Base-by-base conservation (phyloP, 2,888 invertebrate species). In the Charanyca ferruginea region DNA sequence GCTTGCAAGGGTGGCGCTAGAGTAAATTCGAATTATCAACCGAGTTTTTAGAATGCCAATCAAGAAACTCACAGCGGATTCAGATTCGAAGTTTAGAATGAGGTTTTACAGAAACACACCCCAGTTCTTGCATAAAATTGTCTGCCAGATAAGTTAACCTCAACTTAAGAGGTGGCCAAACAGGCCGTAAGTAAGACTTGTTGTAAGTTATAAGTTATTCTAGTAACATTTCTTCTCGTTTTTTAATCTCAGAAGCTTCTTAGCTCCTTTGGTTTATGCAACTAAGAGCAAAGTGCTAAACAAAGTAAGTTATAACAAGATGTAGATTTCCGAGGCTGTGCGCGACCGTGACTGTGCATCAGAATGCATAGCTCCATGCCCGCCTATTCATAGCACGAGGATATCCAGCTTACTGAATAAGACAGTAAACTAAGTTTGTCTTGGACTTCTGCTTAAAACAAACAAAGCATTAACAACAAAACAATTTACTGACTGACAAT, bases 311-410 rank as follows among this genome's bases (percentile, higher is more conserved):
- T 59, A 81, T 79, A 84, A 79, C 84, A 83, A 81, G 83, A 88
- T 86, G 82, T 83, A 85, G 86, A 84, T 85, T 79, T 47, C 64
- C 52, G 35, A 62, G 62, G 52, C 48, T 66, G 60, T 45, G 54
- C 57, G 25, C 16, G 11, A 49, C 73, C 81, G 76, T 77, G 78
- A 51, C 65, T 65, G 35, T 68, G 80, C 78, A 78, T 78, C 81
- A 77, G 62, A 77, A 67, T 64, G 62, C 80, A 59, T 74, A 78
- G 83, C 79, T 76, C 74, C 66, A 76, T 66, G 67, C 73, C 84
- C 86, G 80, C 84, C 85, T 79, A 82, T 88, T 85, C 77, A 47
- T n/a, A 18, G 11, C n/a, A 74, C 85, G 38, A 3, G 49, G 83
- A 80, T 67, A 13, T 81, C 1, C 22, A 3, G 13, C 0, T 45